These are phyloP conservation scores for Mimas tiliae DNA, from an alignment of 2,888 invertebrate species.

Conservation along the genomic window DNA sequence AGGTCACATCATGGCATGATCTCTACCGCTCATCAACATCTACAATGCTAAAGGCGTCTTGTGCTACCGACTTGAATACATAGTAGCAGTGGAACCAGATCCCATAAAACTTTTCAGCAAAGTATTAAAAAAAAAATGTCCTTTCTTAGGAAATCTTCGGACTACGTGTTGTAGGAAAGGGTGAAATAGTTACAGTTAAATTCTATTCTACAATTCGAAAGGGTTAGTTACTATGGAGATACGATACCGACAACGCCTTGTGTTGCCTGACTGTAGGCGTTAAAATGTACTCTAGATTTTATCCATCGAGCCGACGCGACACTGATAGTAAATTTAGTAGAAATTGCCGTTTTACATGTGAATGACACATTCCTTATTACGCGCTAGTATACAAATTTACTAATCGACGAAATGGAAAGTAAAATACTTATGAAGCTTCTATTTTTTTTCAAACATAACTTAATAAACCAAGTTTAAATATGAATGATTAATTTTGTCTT, in stretches of 20 bases:
- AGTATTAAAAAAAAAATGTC: too few relatives aligned
- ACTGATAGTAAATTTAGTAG: conserved; percentile 14
- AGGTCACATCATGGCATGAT: conserved; percentile 23
- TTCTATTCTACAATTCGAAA: not conserved
- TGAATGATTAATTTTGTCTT: too few relatives aligned
- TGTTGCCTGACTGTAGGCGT: conserved; percentile 20
- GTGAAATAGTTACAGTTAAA: not conserved
- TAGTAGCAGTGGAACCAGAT: too few relatives aligned
- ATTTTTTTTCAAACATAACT: too few relatives aligned
- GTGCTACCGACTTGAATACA: too few relatives aligned
- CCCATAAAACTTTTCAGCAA: too few relatives aligned
- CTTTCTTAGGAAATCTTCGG: not conserved
- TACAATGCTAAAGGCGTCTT: too few relatives aligned
- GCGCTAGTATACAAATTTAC: not conserved
- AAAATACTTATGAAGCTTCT: not conserved
- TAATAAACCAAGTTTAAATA: too few relatives aligned
- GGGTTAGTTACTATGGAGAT: conserved; percentile 22
- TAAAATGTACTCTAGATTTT: conserved; percentile 20
- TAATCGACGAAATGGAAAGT: not conserved
- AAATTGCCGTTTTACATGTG: not conserved
- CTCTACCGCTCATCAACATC: not conserved
- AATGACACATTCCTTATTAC: conserved; percentile 1
- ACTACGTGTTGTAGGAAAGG: not conserved
- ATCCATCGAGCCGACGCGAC: conserved; percentile 10
- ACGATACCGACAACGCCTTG: conserved; percentile 1